Conservation (phyloP, 2,113 vertebrate genomes). For the Vombatus ursinus region DNA sequence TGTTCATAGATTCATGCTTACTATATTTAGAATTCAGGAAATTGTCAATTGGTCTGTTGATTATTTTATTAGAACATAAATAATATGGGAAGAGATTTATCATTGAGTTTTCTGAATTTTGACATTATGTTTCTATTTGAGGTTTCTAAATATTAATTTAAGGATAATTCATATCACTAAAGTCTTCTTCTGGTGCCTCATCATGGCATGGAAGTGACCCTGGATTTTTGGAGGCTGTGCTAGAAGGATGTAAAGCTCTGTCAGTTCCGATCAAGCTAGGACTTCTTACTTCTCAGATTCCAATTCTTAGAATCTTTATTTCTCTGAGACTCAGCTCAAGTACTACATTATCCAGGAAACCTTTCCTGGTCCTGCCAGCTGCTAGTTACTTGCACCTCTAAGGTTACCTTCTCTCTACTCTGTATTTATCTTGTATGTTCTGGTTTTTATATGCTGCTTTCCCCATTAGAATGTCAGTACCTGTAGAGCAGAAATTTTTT, state of each 20-base stretch:
- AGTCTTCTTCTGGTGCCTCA: background rate
- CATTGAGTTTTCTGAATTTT: background rate
- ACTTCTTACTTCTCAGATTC: background rate
- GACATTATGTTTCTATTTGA: background rate
- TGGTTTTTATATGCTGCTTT: background rate
- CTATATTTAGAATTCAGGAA: background rate
- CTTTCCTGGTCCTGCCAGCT: background rate
- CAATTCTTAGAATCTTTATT: background rate
- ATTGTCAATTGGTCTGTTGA: background rate
- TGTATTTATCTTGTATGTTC: background rate
- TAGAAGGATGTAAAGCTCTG: background rate
- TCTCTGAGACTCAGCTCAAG: background rate
- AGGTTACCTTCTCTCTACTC: background rate
- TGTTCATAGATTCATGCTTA: background rate
- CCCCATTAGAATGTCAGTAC: background rate
- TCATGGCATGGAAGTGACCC: background rate
- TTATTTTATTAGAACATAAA: background rate
- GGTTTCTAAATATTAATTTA: background rate
- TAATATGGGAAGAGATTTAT: background rate
- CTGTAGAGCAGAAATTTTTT: background rate
- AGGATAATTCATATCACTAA: background rate
- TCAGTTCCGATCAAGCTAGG: background rate
- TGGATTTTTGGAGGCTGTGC: background rate
- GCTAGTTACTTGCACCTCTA: fast-evolving
- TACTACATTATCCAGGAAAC: background rate